These are phyloP conservation scores for Verasper variegatus DNA, from an alignment of 2,113 vertebrate species.

Conservation along the genomic window DNA sequence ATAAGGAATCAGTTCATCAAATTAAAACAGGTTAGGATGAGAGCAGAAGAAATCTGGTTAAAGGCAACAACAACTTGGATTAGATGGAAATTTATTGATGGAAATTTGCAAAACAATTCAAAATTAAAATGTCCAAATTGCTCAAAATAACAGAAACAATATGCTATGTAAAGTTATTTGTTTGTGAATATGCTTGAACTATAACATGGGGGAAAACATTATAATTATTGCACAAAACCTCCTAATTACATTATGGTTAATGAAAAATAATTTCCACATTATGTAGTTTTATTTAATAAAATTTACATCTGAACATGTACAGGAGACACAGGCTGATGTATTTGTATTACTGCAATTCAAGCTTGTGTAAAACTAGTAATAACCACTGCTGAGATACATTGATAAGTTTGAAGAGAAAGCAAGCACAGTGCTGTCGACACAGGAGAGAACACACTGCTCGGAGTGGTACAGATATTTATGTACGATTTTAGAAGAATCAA, in stretches of 20 bases:
- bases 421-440: not conserved
- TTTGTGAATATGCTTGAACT: too few species aligned
- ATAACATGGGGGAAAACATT: too few species aligned
- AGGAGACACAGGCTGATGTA: not conserved
- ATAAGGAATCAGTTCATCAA: not conserved
- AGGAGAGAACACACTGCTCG: not conserved
- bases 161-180: too few species aligned
- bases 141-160: not conserved
- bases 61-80: not conserved
- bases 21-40: not conserved
- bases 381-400: too few species aligned
- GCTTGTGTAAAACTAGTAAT: not conserved
- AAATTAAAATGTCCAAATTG: not conserved
- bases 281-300: not conserved
- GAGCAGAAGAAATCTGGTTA: not conserved
- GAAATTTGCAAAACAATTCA: not conserved
- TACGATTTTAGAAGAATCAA: not conserved
- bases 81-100: constrained; percentile 7
- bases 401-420: not conserved
- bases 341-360: not conserved
- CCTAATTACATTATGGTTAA: too few species aligned
- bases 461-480: too few species aligned
- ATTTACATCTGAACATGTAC: too few species aligned
- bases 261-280: not conserved
- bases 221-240: too few species aligned